Percentiles rank a stretch among this genome's conserved stretches.
These are phyloP conservation scores for Bubo bubo DNA, from an alignment of 2,113 vertebrate genomes.

Conservation along the genomic window DNA sequence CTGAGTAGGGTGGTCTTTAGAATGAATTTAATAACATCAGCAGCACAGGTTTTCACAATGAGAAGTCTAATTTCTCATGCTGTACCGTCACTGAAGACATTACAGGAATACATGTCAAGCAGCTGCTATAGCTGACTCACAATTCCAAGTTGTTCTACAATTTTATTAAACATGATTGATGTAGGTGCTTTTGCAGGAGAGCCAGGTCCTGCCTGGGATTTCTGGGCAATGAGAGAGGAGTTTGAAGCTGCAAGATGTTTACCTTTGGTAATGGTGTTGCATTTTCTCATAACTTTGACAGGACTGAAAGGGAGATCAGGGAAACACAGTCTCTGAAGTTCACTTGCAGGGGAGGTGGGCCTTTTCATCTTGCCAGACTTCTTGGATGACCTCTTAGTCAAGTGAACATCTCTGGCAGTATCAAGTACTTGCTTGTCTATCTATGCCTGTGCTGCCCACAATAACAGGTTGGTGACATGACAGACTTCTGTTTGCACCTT, in stretches of 20 bases:
- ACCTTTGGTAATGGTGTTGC: not conserved
- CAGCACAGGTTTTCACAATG: not conserved
- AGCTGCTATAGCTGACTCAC: not conserved
- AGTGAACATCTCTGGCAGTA: not conserved
- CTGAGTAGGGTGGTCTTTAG: not conserved
- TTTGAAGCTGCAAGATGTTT: not conserved
- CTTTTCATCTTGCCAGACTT: not conserved
- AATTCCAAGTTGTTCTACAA: not conserved
- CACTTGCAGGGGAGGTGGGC: not conserved
- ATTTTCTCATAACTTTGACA: not conserved
- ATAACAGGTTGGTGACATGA: not conserved
- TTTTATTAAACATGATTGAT: not conserved
- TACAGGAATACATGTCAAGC: not conserved
- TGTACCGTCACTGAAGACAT: not conserved
- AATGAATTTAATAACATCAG: not conserved
- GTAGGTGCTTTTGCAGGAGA: not conserved
- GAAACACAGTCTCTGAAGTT: not conserved
- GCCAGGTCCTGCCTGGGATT: not conserved
- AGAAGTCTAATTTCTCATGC: not conserved
- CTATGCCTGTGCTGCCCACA: not conserved
- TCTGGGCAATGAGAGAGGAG: not conserved
- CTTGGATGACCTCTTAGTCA: not conserved
- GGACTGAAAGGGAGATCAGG: not conserved
- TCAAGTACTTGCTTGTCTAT: not conserved
- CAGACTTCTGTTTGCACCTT: not conserved